These are phyloP conservation scores for Trematomus bernacchii DNA, from an alignment of 2,797 vertebrate genomes.

Conservation along the genomic window DNA sequence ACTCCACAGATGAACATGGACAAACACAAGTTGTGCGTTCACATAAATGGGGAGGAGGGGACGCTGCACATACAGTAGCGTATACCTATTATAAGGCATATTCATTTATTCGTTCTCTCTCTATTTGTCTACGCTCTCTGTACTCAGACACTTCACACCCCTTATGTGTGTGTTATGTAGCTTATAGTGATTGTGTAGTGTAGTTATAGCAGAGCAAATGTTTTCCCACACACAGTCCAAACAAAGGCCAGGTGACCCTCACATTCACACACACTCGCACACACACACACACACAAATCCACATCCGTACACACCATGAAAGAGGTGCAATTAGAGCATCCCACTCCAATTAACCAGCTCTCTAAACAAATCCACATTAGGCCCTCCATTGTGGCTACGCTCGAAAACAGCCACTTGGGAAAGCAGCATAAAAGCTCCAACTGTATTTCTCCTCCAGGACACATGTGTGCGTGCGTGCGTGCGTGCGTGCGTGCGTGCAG, in stretches of 20 bases:
- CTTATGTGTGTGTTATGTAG: constrained; percentile 63
- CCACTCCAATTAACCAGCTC: constrained; percentile 89
- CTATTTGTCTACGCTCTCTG: constrained; percentile 44
- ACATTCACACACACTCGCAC: constrained; percentile 34
- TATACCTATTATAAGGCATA: constrained; percentile 44
- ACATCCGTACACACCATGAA: constrained; percentile 69
- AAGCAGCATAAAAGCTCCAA: constrained; percentile 85
- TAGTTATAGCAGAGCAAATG: constrained; percentile 80
- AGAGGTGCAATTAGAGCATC: constrained; percentile 89
- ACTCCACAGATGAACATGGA: constrained; percentile 17
- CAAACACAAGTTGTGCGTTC: constrained; percentile 34
- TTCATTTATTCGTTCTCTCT: constrained; percentile 40
- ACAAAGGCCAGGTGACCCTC: constrained; percentile 83
- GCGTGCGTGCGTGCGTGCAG: constrained; percentile 20
- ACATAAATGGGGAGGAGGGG: constrained; percentile 19
- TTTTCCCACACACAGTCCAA: constrained; percentile 82
- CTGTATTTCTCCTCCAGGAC: constrained; percentile 81
- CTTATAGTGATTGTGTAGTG: constrained; percentile 74
- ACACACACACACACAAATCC: constrained; percentile 12
- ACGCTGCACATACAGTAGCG: constrained; percentile 33
- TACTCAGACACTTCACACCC: constrained; percentile 69
- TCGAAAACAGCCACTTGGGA: constrained; percentile 88
- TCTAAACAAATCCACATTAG: constrained; percentile 90
- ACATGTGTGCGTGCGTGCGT: constrained; percentile 8
- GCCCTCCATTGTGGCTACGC: constrained; percentile 86